These are phyloP conservation scores for Eucriotettix oculatus DNA, from an alignment of 2,888 invertebrate species.

Conservation along the genomic window DNA sequence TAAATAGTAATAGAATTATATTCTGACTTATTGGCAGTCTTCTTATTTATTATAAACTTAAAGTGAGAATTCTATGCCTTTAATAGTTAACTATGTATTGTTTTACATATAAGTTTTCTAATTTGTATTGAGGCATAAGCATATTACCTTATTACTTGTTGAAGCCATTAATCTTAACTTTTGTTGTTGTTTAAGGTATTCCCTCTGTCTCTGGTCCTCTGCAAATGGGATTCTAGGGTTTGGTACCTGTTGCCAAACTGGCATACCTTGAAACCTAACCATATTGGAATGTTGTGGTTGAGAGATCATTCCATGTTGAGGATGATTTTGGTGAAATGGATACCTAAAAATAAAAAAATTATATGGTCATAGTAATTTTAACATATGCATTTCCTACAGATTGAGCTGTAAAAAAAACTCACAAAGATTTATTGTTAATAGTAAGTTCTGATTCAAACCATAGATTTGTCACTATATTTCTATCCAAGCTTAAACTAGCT, in stretches of 20 bases:
- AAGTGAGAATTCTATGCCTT: too few relatives aligned
- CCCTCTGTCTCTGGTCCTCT: slow-evolving; percentile 8
- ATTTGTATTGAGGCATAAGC: too few relatives aligned
- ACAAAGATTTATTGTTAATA: too few relatives aligned
- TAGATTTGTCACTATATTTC: too few relatives aligned
- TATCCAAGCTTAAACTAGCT: too few relatives aligned
- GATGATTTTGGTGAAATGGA: not conserved
- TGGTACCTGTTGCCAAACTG: not conserved
- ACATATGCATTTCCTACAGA: not conserved
- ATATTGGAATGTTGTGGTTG: not conserved
- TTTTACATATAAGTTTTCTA: too few relatives aligned
- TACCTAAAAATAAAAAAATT: not conserved
- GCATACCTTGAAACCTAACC: not conserved
- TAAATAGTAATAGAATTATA: too few relatives aligned
- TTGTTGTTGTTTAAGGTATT: slow-evolving; percentile 12
- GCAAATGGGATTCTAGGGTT: not conserved
- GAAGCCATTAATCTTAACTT: slow-evolving; percentile 11
- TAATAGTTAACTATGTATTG: too few relatives aligned
- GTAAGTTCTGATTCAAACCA: too few relatives aligned
- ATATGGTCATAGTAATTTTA: not conserved
- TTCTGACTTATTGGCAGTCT: too few relatives aligned
- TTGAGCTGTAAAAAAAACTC: not conserved
- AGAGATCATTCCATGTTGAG: not conserved
- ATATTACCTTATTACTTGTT: slow-evolving; percentile 4
- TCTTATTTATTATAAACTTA: too few relatives aligned